A percentile compares a stretch with the other conserved stretches of the same genome.
Conservation (phyloP, 2,888 invertebrate genomes). For the Stramonita haemastoma region DNA sequence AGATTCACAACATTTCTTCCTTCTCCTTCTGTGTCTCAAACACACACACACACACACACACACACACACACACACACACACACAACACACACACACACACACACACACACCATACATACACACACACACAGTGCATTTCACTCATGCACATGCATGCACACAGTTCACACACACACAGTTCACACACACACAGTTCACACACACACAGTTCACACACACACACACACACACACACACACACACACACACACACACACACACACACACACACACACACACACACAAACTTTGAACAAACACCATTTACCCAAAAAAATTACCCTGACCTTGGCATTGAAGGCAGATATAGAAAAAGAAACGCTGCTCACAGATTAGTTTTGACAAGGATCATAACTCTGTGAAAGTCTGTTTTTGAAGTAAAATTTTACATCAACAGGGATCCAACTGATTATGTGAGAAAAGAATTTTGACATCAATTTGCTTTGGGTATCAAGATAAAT, state of each 20-base stretch:
- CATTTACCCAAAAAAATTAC: too few relatives aligned
- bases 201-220: neutral
- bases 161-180: neutral
- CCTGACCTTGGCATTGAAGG: too few relatives aligned
- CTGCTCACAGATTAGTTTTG: too few relatives aligned
- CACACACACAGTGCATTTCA: neutral
- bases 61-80: neutral
- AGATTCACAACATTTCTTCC: neutral
- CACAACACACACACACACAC: neutral
- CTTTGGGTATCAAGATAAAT: too few relatives aligned
- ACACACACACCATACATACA: neutral
- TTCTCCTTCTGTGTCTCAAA: neutral
- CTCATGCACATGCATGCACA: neutral
- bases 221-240: neutral
- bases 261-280: neutral
- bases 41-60: constrained; percentile 12
- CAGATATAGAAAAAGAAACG: too few relatives aligned
- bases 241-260: neutral
- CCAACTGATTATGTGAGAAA: too few relatives aligned
- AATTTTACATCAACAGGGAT: too few relatives aligned
- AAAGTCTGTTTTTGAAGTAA: too few relatives aligned
- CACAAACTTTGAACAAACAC: too few relatives aligned
- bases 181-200: neutral
- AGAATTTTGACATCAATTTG: too few relatives aligned
- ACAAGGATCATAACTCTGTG: too few relatives aligned